phyloP scores from a whole-genome alignment of 2,888 invertebrate genomes.

The Andrena minutula region DNA sequence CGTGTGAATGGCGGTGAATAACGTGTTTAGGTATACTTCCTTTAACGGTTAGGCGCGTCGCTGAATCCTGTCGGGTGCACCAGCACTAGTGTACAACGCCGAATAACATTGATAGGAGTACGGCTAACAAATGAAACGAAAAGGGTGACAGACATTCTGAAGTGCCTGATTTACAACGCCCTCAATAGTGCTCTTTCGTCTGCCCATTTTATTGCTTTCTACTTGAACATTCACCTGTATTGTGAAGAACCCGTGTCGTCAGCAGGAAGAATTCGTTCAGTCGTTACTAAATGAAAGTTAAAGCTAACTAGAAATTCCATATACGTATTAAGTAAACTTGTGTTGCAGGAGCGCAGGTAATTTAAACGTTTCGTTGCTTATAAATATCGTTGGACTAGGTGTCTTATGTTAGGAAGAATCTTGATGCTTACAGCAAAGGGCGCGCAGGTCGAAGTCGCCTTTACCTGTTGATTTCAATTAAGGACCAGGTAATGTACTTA shows the following conservation, averaged over 20 bases:
- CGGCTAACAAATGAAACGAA: constrained; percentile 51
- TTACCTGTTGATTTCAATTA: constrained; percentile 50
- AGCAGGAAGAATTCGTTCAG: constrained; percentile 32
- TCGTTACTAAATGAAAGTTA: not conserved
- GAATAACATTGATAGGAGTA: constrained; percentile 50
- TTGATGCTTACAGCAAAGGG: not conserved
- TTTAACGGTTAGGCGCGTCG: constrained; percentile 64
- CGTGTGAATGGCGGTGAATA: constrained; percentile 63
- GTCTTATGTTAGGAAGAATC: not conserved
- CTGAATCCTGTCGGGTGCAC: constrained; percentile 53
- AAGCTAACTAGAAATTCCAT: not conserved
- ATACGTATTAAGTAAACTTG: not conserved
- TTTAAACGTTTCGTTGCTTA: not conserved
- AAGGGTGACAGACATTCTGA: constrained; percentile 81
- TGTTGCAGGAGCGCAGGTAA: not conserved
- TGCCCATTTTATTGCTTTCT: constrained; percentile 64
- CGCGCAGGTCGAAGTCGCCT: constrained; percentile 16
- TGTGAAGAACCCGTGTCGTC: constrained; percentile 12
- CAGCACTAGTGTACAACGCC: constrained; percentile 28
- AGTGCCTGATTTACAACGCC: constrained; percentile 84
- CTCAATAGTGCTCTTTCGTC: constrained; percentile 74
- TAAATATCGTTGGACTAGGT: not conserved
- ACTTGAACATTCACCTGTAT: constrained; percentile 26
- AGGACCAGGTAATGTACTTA: constrained; percentile 60
- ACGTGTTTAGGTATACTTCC: constrained; percentile 64